These are phyloP conservation scores for Raja brachyura DNA, from an alignment of 2,113 vertebrate genomes.

Conservation along the genomic window DNA sequence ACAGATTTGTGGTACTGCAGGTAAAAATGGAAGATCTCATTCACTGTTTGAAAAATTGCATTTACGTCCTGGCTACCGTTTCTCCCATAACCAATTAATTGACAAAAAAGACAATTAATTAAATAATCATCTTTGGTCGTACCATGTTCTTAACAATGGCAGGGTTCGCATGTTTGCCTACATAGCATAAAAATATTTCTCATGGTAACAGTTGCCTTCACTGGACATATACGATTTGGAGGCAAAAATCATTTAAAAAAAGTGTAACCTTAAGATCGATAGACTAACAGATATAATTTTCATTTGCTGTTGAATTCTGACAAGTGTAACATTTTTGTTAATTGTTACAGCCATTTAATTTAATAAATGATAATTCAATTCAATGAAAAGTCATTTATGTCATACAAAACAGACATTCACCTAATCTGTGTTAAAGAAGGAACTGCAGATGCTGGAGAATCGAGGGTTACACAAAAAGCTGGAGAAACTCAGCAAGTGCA, in stretches of 20 bases:
- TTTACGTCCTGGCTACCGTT: background rate
- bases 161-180: background rate
- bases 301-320: background rate
- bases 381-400: no score
- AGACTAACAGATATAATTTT: background rate
- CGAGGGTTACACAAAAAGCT: no score
- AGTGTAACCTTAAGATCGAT: background rate
- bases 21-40: background rate
- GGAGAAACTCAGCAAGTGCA: no score
- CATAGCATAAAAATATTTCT: background rate
- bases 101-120: background rate
- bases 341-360: no score
- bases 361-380: no score
- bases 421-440: no score
- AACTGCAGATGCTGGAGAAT: no score
- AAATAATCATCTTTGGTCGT: background rate
- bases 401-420: no score
- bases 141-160: no score
- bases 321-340: background rate
- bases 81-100: background rate
- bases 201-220: background rate
- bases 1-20: background rate
- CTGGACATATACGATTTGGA: background rate
- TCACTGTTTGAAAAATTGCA: background rate
- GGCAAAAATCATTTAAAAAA: background rate